Base-by-base conservation (phyloP, 1,140 invertebrate species). In the Globodera ellingtonae region DNA sequence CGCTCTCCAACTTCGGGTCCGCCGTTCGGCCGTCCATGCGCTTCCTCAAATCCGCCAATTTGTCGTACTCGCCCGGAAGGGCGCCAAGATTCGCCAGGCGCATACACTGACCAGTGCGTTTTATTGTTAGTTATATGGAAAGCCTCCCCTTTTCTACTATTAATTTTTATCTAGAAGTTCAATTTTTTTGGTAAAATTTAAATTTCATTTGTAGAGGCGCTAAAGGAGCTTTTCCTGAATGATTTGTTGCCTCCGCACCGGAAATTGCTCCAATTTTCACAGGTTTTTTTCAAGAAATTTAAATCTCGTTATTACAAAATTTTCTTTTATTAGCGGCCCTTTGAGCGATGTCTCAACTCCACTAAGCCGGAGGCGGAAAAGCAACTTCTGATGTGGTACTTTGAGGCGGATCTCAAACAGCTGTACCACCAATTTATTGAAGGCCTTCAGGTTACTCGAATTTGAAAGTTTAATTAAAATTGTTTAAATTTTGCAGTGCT, bases 21-120 rank as follows among this genome's bases (percentile, higher is more conserved):
- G 96, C 91, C 93, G 96, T 85, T 94, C 93, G 85, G 94, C 95
- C 3, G 91, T 95, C 47, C 93, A 94, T 89, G 94, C 94, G 89
- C 88, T 97, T 7, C 86, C 90, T 24, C 92, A 92, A 72, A 86
- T 97, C 8, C 92, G 92, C 72, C 92, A 91, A 85, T 89, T 97
- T 2, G 91, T 97, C 18, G 92, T 91, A 72, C 93, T 94, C 92
- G 93, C 95, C 0, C 93, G 94, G 52, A 93, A 94, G 72, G 94
- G 93, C 94, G 84, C 94, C 93, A 77, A 90, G 92, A 56, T 91
- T 91, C 82, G 91, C 93, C 66, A 92, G 93, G 79, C 91, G 92
- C 92, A 89, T 85, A 80, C 77, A 66, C 18, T 72, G 72, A 67
- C 47, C 48, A 80, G 15, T 86, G 18, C 5, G 13, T 48, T 35